phyloP scores from a whole-genome alignment of 2,888 invertebrate genomes.

The Mimachlamys varia region DNA sequence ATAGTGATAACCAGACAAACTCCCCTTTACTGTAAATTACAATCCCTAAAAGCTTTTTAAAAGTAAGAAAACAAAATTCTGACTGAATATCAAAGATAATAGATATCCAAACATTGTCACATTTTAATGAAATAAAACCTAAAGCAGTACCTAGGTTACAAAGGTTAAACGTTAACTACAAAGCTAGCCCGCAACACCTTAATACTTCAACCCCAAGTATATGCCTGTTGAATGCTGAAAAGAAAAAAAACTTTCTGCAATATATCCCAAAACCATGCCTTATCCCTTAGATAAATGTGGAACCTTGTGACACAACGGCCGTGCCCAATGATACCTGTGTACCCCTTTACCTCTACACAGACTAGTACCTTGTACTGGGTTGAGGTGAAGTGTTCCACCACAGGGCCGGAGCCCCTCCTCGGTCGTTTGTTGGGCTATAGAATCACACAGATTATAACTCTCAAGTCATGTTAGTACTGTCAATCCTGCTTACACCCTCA shows the following conservation, averaged over 20 bases:
- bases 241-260: background rate
- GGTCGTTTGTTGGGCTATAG: slow-evolving; percentile 42
- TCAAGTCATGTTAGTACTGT: background rate
- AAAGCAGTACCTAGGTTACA: background rate
- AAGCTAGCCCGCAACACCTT: no score
- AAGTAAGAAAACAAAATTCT: no score
- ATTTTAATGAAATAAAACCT: background rate
- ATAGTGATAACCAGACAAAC: no score
- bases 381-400: slow-evolving; percentile 60
- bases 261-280: background rate
- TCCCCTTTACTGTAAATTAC: no score
- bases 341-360: background rate
- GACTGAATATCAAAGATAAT: background rate
- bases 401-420: slow-evolving; percentile 54
- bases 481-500: background rate
- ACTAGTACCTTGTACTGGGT: slow-evolving; percentile 63
- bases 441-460: background rate
- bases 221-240: background rate
- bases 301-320: background rate
- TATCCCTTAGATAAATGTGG: background rate
- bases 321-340: no score
- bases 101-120: background rate
- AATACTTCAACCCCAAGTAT: no score
- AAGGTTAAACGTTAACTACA: background rate
- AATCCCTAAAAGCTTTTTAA: no score